A percentile compares a stretch with the other conserved stretches of the same genome.
phyloP scores from a whole-genome alignment of 2,797 vertebrate genomes.

The Oryzias dopingdopingensis region DNA sequence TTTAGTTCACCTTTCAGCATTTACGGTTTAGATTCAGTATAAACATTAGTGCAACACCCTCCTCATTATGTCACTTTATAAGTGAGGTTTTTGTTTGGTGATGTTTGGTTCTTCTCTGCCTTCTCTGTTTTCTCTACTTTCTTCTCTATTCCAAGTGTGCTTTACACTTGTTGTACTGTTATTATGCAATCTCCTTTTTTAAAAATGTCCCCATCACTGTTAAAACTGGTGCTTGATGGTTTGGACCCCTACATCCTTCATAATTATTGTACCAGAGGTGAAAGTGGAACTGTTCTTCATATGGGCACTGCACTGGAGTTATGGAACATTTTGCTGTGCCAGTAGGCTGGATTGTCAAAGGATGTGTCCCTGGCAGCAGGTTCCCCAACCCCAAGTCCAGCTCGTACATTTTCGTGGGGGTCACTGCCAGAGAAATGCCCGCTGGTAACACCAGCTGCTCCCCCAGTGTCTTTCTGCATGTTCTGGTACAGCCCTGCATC shows the following conservation, averaged over 20 bases:
- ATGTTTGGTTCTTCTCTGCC: too few species aligned
- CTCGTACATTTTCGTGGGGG: conserved; percentile 75
- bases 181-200: too few species aligned
- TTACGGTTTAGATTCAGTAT: too few species aligned
- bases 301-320: conserved; percentile 82
- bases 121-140: not conserved
- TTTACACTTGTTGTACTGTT: too few species aligned
- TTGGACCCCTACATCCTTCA: conserved; percentile 65
- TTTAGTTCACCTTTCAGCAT: too few species aligned
- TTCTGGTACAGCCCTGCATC: conserved; percentile 73
- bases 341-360: conserved; percentile 95
- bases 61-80: too few species aligned
- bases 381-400: conserved; percentile 58
- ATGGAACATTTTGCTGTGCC: conserved; percentile 89
- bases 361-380: conserved; percentile 74
- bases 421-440: conserved; percentile 39
- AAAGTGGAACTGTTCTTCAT: conserved; percentile 63
- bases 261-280: conserved; percentile 38
- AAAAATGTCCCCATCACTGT: conserved; percentile 3
- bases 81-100: too few species aligned
- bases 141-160: not conserved
- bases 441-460: conserved; percentile 14
- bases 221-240: conserved; percentile 27
- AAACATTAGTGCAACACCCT: too few species aligned
- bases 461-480: conserved; percentile 52